phyloP scores from a whole-genome alignment of 2,113 vertebrate genomes.

The Cepphus grylle region DNA sequence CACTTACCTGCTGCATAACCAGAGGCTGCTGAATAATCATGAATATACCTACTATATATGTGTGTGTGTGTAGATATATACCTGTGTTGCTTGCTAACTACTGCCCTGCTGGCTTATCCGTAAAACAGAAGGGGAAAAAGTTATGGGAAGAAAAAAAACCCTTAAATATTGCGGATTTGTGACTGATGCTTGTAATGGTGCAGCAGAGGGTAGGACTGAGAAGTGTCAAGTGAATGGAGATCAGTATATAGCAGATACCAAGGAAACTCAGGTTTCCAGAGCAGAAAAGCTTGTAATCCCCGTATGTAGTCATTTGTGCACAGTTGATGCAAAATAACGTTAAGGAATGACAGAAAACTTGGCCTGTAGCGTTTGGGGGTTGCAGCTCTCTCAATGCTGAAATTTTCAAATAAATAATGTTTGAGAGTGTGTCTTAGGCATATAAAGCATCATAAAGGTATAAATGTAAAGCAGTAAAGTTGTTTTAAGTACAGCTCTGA shows the following conservation, averaged over 20 bases:
- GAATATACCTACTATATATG: neutral
- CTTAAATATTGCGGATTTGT: neutral
- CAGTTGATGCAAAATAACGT: neutral
- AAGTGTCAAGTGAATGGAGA: neutral
- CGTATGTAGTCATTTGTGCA: neutral
- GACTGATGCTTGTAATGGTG: neutral
- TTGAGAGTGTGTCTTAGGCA: neutral
- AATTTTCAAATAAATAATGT: neutral
- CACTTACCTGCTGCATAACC: neutral
- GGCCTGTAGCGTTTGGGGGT: neutral
- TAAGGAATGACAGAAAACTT: neutral
- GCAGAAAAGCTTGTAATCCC: neutral
- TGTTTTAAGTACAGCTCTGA: neutral
- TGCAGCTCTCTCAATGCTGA: neutral
- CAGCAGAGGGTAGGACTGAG: neutral
- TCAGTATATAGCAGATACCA: accelerated
- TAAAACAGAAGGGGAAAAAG: neutral
- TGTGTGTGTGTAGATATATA: no score
- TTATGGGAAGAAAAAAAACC: neutral
- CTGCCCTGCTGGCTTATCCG: neutral
- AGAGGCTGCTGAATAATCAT: neutral
- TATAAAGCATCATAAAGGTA: neutral
- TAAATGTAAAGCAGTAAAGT: neutral
- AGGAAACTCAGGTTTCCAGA: neutral
- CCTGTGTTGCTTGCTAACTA: neutral